Percentiles rank a stretch among this genome's conserved stretches.
Evolutionary conservation across 2,888 invertebrate species (phyloP).

Genomic region (Embidobia sp.): DNA sequence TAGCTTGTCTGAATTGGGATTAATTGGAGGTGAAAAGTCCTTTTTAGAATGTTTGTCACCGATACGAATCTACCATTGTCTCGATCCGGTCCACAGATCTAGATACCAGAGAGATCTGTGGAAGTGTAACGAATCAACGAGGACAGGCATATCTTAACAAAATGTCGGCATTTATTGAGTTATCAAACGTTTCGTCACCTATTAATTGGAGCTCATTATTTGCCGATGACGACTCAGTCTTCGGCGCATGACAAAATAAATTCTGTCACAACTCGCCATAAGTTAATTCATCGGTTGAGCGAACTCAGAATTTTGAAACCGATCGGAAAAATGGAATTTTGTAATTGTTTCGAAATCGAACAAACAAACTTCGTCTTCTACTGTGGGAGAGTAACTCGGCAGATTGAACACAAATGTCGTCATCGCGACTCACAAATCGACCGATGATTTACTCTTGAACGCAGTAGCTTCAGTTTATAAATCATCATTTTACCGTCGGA

Average conservation of each 20-base stretch:
- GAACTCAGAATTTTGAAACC: constrained; percentile 4
- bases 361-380: neutral
- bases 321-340: constrained; percentile 7
- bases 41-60: constrained; percentile 25
- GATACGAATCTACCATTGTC: constrained; percentile 37
- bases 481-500: constrained; percentile 31
- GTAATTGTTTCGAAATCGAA: neutral
- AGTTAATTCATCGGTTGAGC: neutral
- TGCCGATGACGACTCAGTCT: constrained; percentile 9
- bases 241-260: neutral
- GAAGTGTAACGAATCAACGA: neutral
- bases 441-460: constrained; percentile 25
- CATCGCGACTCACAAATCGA: constrained; percentile 4
- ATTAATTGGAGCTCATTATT: constrained; percentile 60
- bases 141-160: neutral
- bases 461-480: constrained; percentile 24
- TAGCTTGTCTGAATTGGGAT: constrained; percentile 30
- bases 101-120: constrained; percentile 1
- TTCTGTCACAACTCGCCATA: constrained; percentile 5
- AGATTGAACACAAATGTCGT: neutral
- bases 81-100: constrained; percentile 19
- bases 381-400: neutral
- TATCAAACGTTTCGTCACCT: constrained; percentile 56
- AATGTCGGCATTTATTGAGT: constrained; percentile 54
- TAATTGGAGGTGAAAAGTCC: constrained; percentile 49